Conservation (phyloP, 2,888 invertebrate genomes). For the Dione vanillae region DNA sequence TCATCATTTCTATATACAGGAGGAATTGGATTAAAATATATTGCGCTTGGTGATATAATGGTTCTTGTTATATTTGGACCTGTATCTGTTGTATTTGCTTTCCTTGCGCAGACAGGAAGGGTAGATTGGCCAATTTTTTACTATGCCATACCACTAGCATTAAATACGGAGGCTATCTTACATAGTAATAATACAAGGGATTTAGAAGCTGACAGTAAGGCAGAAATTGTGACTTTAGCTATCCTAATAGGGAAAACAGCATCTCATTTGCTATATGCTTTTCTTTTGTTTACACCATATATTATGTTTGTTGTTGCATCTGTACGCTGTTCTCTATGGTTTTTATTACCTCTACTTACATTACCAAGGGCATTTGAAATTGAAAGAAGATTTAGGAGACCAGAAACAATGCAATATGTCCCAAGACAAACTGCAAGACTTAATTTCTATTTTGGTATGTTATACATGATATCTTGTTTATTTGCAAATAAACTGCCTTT, state of each 20-base stretch:
- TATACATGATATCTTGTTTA: conserved; percentile 93
- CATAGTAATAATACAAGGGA: conserved; percentile 98
- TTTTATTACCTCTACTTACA: conserved; percentile 94
- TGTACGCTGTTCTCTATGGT: conserved; percentile 93
- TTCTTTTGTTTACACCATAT: conserved; percentile 95
- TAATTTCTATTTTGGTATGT: conserved; percentile 95
- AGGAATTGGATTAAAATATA: conserved; percentile 97
- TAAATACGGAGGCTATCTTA: conserved; percentile 97
- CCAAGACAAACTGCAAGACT: conserved; percentile 95
- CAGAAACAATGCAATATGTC: conserved; percentile 90
- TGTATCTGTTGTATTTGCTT: conserved; percentile 96
- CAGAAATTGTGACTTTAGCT: conserved; percentile 97
- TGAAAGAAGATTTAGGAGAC: conserved; percentile 93
- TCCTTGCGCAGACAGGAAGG: conserved; percentile 95
- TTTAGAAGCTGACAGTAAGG: conserved; percentile 93
- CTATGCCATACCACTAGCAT: conserved; percentile 96
- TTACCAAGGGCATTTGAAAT: conserved; percentile 94
- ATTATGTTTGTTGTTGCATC: conserved; percentile 94
- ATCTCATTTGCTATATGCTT: conserved; percentile 95
- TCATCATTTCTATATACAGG: conserved; percentile 98
- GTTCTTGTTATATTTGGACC: conserved; percentile 97
- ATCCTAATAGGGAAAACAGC: conserved; percentile 95
- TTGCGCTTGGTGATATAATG: conserved; percentile 96
- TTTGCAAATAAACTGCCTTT: conserved; percentile 87
- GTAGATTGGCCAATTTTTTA: conserved; percentile 96